Conservation (phyloP, 2,888 invertebrate genomes). For the Atethmia centrago region DNA sequence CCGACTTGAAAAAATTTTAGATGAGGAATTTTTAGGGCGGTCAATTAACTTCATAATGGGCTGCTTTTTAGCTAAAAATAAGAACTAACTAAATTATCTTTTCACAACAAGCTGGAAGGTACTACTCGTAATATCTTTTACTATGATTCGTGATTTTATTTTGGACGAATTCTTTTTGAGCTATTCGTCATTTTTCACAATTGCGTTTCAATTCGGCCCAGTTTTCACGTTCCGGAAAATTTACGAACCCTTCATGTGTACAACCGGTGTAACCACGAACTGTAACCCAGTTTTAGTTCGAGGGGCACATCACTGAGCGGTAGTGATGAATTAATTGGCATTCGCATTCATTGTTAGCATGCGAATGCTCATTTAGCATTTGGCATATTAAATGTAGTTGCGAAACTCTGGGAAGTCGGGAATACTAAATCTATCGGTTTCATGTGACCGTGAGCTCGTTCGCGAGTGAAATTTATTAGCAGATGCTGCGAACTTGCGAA, state of each 20-base stretch:
- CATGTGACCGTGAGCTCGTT: too few relatives aligned
- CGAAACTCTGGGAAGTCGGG: too few relatives aligned
- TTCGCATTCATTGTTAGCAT: too few relatives aligned
- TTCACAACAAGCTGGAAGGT: not conserved
- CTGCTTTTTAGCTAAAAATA: not conserved
- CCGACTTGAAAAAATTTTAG: conserved; percentile 15
- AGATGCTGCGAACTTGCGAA: too few relatives aligned
- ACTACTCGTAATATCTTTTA: not conserved
- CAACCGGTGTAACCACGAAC: too few relatives aligned
- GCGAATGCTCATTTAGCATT: too few relatives aligned
- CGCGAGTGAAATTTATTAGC: too few relatives aligned
- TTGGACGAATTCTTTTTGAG: not conserved
- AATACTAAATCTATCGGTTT: too few relatives aligned
- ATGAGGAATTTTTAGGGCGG: conserved; percentile 20
- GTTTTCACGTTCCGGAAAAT: not conserved
- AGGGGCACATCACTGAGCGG: not conserved
- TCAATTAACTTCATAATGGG: conserved; percentile 17
- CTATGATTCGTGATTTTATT: not conserved
- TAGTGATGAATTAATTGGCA: too few relatives aligned
- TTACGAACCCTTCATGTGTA: too few relatives aligned
- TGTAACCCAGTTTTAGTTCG: not conserved
- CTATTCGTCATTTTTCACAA: not conserved
- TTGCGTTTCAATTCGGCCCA: not conserved
- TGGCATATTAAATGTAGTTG: too few relatives aligned
- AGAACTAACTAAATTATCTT: not conserved